phyloP scores from a whole-genome alignment of 2,113 vertebrate species.

The Phylloscopus trochiloides region DNA sequence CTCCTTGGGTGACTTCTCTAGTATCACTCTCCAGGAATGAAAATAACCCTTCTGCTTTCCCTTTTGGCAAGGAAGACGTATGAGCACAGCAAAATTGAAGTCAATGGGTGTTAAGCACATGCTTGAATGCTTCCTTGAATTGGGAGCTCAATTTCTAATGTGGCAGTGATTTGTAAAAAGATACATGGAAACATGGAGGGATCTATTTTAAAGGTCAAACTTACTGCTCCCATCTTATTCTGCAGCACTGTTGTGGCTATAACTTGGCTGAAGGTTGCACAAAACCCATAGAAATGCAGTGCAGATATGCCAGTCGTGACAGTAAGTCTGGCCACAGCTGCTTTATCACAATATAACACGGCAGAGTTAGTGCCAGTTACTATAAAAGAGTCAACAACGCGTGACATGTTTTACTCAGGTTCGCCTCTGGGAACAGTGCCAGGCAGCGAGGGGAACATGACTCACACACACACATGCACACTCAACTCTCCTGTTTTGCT shows the following conservation, averaged over 20 bases:
- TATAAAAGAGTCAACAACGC: conserved; percentile 18
- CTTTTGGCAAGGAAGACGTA: conserved; percentile 25
- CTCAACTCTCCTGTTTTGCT: background rate
- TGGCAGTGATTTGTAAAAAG: conserved; percentile 21
- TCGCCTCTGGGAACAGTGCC: conserved; percentile 22
- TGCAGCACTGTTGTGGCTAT: background rate
- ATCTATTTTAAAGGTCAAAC: conserved; percentile 6
- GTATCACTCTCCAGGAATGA: background rate
- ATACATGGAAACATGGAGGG: background rate
- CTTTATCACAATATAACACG: background rate
- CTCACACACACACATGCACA: background rate
- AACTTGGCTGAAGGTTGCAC: background rate
- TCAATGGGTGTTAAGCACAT: background rate
- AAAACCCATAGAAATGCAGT: background rate
- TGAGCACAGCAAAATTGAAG: background rate
- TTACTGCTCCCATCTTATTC: background rate
- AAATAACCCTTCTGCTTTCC: background rate
- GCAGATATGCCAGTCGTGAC: background rate
- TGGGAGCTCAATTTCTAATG: background rate
- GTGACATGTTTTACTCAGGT: conserved; percentile 55
- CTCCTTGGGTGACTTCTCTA: background rate
- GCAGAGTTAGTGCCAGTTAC: conserved; percentile 42
- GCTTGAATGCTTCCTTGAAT: conserved; percentile 25
- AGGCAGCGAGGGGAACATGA: background rate
- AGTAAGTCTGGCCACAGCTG: background rate